phyloP scores from a whole-genome alignment of 2,888 invertebrate species.

The Zelleria hepariella region DNA sequence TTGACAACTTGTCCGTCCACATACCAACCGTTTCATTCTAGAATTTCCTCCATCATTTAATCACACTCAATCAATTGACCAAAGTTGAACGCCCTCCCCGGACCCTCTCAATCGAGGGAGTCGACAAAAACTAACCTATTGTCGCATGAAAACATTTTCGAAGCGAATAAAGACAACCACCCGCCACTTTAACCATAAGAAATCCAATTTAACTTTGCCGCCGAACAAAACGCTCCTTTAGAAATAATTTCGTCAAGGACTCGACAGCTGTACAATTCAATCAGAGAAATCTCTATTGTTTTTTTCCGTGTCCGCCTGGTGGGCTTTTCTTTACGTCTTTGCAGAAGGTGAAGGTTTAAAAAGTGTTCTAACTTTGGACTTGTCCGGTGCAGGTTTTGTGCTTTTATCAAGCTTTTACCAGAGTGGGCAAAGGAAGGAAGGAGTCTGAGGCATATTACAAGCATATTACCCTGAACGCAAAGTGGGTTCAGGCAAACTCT shows the following conservation, averaged over 20 bases:
- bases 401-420: neutral
- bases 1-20: constrained; percentile 1
- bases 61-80: constrained; percentile 11
- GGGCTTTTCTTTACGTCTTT: constrained; percentile 32
- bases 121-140: constrained; percentile 36
- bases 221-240: constrained; percentile 67
- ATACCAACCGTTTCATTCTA: too few species aligned
- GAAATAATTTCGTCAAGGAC: constrained; percentile 68
- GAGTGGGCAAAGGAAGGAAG: too few species aligned
- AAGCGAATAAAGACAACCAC: constrained; percentile 47
- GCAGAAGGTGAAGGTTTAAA: constrained; percentile 38
- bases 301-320: constrained; percentile 31
- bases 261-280: constrained; percentile 67
- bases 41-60: neutral
- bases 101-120: neutral
- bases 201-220: constrained; percentile 70
- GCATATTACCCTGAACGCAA: too few species aligned
- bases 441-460: too few species aligned
- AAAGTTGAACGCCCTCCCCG: neutral
- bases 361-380: constrained; percentile 43
- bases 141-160: constrained; percentile 47
- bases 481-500: too few species aligned
- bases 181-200: constrained; percentile 62
- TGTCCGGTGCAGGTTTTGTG: constrained; percentile 17
- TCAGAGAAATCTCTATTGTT: constrained; percentile 48